phyloP scores from a whole-genome alignment of 2,113 vertebrate species.

The Pavo muticus region DNA sequence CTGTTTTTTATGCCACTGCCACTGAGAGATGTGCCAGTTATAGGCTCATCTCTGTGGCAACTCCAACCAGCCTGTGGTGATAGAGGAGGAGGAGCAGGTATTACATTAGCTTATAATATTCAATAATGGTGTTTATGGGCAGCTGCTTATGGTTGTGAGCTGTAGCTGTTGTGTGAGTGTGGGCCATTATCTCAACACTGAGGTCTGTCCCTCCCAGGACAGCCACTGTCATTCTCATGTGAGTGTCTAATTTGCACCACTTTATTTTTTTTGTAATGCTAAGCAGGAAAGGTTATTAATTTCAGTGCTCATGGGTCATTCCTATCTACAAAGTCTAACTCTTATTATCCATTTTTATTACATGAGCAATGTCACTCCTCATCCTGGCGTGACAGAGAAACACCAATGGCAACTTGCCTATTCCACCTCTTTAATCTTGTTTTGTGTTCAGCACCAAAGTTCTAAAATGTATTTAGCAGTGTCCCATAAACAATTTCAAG shows the following conservation, averaged over 20 bases:
- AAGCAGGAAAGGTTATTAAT: neutral
- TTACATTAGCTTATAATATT: neutral
- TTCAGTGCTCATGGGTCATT: neutral
- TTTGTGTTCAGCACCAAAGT: neutral
- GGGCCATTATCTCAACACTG: neutral
- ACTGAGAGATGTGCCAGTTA: neutral
- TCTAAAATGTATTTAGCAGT: neutral
- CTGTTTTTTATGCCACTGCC: neutral
- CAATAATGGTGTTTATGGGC: neutral
- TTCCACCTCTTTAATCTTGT: neutral
- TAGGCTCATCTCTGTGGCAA: neutral
- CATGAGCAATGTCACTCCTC: neutral
- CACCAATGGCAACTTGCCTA: neutral
- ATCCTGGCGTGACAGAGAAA: neutral
- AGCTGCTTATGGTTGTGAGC: neutral
- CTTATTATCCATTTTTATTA: neutral
- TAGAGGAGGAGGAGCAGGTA: neutral
- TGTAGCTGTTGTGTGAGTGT: neutral
- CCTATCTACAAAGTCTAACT: neutral
- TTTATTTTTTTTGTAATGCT: neutral
- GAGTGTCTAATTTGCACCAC: neutral
- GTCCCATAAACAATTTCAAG: constrained; percentile 1
- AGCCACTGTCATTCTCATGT: neutral
- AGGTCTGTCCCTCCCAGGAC: neutral
- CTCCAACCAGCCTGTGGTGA: neutral